phyloP scores from a whole-genome alignment of 2,113 vertebrate species.

The Sinocyclocheilus anshuiensis region DNA sequence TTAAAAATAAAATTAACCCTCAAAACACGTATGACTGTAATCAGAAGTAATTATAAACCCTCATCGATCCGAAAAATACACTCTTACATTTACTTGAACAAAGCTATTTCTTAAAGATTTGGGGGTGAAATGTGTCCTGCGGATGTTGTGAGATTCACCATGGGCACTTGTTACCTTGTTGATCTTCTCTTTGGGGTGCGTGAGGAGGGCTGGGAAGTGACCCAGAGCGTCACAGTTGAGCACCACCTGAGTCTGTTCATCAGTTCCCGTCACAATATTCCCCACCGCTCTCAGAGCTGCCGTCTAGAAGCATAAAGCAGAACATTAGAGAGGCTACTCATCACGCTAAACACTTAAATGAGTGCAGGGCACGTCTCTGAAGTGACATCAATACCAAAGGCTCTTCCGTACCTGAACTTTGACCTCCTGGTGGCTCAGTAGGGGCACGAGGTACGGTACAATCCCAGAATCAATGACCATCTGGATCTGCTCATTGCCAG shows the following conservation, averaged over 20 bases:
- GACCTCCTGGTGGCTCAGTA: conserved; percentile 98
- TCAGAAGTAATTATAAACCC: no score
- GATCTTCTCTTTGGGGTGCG: conserved; percentile 99
- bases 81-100: no score
- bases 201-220: conserved; percentile 95
- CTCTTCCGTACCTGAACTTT: conserved; percentile 89
- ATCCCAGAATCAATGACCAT: conserved; percentile 99
- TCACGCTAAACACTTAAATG: no score
- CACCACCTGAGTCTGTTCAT: conserved; percentile 98
- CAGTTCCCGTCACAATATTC: conserved; percentile 98
- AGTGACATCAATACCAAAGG: not conserved
- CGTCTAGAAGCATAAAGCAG: conserved; percentile 74
- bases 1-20: no score
- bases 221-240: conserved; percentile 96
- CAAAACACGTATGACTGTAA: no score
- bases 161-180: conserved; percentile 85
- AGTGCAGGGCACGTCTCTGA: not conserved
- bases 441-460: conserved; percentile 94
- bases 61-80: no score
- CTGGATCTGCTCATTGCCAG: conserved; percentile 99
- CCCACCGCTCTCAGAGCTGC: conserved; percentile 95
- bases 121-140: not conserved
- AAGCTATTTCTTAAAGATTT: not conserved
- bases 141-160: not conserved
- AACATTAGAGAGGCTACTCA: not conserved